These are phyloP conservation scores for Holothuria leucospilota DNA, from an alignment of 53 echinoderm and acorn worm genomes.

Conservation along the genomic window DNA sequence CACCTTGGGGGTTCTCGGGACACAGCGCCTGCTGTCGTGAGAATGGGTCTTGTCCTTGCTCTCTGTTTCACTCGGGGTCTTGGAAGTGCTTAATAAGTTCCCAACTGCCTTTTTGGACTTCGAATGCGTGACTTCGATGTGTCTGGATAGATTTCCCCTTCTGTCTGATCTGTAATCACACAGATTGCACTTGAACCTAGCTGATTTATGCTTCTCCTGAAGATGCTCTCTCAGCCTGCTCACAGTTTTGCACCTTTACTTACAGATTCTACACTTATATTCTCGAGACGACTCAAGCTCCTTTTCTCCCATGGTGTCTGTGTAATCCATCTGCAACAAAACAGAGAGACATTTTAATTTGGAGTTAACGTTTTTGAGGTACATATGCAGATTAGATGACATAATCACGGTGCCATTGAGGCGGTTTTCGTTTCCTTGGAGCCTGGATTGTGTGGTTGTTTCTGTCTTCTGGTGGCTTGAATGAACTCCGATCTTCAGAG, in stretches of 20 bases:
- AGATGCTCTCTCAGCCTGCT: too few relatives aligned
- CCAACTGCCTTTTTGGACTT: neutral
- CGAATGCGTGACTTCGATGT: neutral
- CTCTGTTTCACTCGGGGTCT: too few relatives aligned
- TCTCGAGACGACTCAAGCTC: conserved; percentile 16
- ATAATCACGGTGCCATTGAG: conserved; percentile 5
- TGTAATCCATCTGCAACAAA: neutral
- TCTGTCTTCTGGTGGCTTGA: too few relatives aligned
- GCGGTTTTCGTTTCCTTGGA: neutral
- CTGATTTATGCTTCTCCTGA: neutral
- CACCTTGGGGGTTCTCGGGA: too few relatives aligned
- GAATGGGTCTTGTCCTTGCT: too few relatives aligned
- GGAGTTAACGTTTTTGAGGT: too few relatives aligned
- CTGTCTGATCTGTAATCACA: neutral
- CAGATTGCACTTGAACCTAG: neutral
- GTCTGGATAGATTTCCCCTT: neutral
- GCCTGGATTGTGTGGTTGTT: too few relatives aligned
- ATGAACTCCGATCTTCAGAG: too few relatives aligned
- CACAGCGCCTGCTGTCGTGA: too few relatives aligned
- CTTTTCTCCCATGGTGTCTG: neutral
- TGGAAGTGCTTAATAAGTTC: too few relatives aligned
- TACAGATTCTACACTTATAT: neutral
- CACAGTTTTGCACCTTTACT: neutral
- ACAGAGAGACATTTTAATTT: neutral
- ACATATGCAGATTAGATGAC: neutral